Percentiles rank a stretch among this genome's conserved stretches.
These are phyloP conservation scores for Ctenopoma multispine DNA, from an alignment of 2,797 vertebrate genomes.

Conservation along the genomic window DNA sequence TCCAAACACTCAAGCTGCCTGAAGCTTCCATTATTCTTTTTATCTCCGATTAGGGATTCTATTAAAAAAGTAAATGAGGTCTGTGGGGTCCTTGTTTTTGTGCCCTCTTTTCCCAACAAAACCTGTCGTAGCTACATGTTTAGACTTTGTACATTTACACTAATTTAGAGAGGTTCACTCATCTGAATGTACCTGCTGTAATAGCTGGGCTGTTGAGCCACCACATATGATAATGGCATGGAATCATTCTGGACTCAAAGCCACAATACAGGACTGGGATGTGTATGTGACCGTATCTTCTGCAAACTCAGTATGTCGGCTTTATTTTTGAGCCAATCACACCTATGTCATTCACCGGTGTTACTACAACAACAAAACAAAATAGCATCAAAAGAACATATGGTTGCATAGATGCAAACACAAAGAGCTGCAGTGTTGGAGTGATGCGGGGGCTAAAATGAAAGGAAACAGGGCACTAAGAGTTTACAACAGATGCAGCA, in stretches of 20 bases:
- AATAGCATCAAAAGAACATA: conserved; percentile 10
- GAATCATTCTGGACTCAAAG: background rate
- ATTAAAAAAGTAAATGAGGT: conserved; percentile 77
- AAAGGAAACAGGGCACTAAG: conserved; percentile 10
- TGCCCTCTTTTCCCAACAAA: background rate
- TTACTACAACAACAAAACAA: background rate
- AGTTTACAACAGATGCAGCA: conserved; percentile 19
- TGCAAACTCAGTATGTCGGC: background rate
- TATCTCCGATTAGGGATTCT: conserved; percentile 75
- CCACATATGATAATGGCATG: background rate
- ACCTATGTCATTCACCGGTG: conserved; percentile 1
- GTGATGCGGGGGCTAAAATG: background rate
- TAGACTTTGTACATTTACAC: conserved; percentile 14
- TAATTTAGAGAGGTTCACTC: conserved; percentile 23
- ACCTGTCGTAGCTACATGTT: conserved; percentile 38
- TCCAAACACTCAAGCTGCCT: conserved; percentile 64
- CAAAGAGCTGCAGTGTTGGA: conserved; percentile 5
- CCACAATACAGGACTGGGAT: background rate
- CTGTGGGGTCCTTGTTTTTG: conserved; percentile 56
- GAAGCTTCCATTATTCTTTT: conserved; percentile 71
- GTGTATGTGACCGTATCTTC: too few species aligned
- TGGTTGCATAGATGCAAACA: conserved; percentile 17
- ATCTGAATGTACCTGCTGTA: conserved; percentile 9
- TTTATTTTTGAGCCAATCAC: background rate
- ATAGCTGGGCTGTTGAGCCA: conserved; percentile 6